phyloP scores from a whole-genome alignment of 2,797 vertebrate genomes.

The Artibeus lituratus region DNA sequence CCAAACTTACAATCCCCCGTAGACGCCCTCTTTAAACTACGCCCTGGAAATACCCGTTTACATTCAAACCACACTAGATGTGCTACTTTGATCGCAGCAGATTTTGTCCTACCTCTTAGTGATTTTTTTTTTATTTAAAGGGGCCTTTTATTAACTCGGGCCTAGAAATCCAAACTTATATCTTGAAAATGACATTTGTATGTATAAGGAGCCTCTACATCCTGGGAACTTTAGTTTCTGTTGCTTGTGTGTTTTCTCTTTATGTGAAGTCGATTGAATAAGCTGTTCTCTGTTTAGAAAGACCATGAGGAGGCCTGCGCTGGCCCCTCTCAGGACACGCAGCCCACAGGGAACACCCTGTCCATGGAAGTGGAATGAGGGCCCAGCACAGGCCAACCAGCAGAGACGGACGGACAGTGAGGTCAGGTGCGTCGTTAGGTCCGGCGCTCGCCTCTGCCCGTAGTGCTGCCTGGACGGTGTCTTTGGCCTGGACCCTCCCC shows the following conservation, averaged over 20 bases:
- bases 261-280: not conserved
- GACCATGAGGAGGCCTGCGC: not conserved
- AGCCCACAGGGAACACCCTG: not conserved
- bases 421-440: not conserved
- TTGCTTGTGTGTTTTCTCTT: conserved; percentile 2
- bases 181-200: not conserved
- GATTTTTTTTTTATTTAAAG: not conserved
- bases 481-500: not conserved
- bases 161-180: not conserved
- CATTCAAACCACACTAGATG: not conserved
- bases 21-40: not conserved
- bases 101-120: not conserved
- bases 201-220: not conserved
- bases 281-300: not conserved
- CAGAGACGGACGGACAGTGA: not conserved
- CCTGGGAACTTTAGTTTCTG: not conserved
- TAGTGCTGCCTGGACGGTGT: not conserved
- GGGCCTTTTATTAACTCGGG: not conserved
- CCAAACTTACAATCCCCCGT: not conserved
- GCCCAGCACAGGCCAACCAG: no score
- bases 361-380: not conserved
- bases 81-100: not conserved
- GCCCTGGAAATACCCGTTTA: not conserved
- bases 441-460: not conserved
- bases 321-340: not conserved